Percentiles rank a stretch among this genome's conserved stretches.
phyloP scores from a whole-genome alignment of 2,888 invertebrate species.

The Drosophila peninsularis region DNA sequence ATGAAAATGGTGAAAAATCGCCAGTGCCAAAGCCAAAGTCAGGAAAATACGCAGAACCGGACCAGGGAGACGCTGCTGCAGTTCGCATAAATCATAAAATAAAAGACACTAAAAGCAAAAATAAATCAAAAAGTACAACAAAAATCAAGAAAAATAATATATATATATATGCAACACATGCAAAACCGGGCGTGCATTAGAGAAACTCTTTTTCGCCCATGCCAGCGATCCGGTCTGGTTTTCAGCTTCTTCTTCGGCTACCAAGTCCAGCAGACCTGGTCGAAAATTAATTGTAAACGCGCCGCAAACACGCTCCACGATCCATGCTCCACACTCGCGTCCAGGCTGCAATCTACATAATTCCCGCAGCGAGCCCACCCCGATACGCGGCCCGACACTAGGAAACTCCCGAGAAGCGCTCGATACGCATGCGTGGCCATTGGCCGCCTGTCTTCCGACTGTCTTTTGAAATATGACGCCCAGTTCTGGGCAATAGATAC shows the following conservation, averaged over 20 bases:
- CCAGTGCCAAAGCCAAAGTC: constrained; percentile 51
- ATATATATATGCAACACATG: constrained; percentile 11
- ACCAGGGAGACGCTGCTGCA: constrained; percentile 27
- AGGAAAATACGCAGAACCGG: constrained; percentile 13
- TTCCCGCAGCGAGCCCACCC: constrained; percentile 46
- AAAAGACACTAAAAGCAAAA: constrained; percentile 77
- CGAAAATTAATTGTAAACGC: constrained; percentile 70
- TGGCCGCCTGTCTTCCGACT: constrained; percentile 12
- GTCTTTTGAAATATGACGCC: constrained; percentile 73
- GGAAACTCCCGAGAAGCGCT: constrained; percentile 12
- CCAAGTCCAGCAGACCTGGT: constrained; percentile 25
- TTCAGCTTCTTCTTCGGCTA: constrained; percentile 15
- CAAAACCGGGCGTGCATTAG: constrained; percentile 66
- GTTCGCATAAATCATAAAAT: constrained; percentile 74
- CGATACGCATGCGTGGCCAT: constrained; percentile 40
- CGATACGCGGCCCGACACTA: constrained; percentile 7
- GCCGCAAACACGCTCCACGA: constrained; percentile 51
- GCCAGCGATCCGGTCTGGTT: constrained; percentile 39
- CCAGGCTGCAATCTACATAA: constrained; percentile 53
- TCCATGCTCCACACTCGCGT: constrained; percentile 19
- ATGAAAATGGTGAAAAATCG: constrained; percentile 66
- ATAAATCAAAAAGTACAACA: constrained; percentile 61
- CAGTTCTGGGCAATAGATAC: constrained; percentile 56
- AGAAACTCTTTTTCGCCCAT: constrained; percentile 49
- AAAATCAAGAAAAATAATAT: constrained; percentile 16